phyloP scores from a whole-genome alignment of 2,113 vertebrate genomes.

The Anoplopoma fimbria region DNA sequence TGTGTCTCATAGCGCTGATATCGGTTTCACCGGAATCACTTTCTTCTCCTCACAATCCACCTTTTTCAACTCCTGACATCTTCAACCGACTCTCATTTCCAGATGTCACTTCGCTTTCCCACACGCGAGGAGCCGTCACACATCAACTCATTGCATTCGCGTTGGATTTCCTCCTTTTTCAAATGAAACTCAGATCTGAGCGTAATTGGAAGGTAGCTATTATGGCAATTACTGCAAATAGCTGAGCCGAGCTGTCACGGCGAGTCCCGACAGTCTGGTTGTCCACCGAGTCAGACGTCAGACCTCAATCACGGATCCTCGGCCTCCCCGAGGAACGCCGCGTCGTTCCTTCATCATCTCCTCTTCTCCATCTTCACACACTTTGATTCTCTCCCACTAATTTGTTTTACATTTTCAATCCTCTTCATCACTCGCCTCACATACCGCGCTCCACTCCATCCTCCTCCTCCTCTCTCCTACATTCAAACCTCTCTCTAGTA shows the following conservation, averaged over 20 bases:
- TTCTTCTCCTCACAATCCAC: background rate
- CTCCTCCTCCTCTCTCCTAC: background rate
- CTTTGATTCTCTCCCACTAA: background rate
- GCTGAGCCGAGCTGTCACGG: slow-evolving; percentile 74
- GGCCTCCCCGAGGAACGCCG: background rate
- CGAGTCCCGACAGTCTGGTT: slow-evolving; percentile 44
- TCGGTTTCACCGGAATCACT: background rate
- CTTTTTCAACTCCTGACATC: slow-evolving; percentile 20
- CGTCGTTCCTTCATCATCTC: slow-evolving; percentile 8
- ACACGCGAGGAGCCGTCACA: slow-evolving; percentile 30
- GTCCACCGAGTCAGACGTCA: slow-evolving; percentile 33
- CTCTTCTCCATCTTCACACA: background rate
- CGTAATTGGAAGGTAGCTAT: slow-evolving; percentile 77
- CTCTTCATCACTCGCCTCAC: slow-evolving; percentile 12
- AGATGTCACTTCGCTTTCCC: slow-evolving; percentile 66
- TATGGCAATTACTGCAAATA: slow-evolving; percentile 82
- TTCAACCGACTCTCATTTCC: slow-evolving; percentile 45
- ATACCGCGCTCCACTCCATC: background rate
- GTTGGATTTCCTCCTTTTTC: slow-evolving; percentile 53
- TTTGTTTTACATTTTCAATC: slow-evolving; percentile 18
- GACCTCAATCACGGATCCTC: slow-evolving; percentile 41
- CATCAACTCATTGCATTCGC: slow-evolving; percentile 20
- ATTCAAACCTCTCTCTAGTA: background rate
- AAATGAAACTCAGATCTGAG: slow-evolving; percentile 52
- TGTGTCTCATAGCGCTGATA: background rate